Conservation (phyloP, 2,113 vertebrate species). For the Barnardius zonarius region DNA sequence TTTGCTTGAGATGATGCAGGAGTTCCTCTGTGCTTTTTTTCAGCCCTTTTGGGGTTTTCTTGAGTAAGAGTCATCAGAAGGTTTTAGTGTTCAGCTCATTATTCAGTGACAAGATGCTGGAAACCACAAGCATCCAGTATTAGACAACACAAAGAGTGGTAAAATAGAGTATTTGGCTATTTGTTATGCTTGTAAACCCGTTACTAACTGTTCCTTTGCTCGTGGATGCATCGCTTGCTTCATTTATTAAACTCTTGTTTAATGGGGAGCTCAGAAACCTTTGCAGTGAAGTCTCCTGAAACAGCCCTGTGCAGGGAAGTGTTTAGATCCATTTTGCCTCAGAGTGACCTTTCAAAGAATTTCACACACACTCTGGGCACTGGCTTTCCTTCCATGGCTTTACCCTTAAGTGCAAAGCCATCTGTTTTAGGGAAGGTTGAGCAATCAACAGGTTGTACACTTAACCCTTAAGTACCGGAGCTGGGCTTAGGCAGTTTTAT, state of each 20-base stretch:
- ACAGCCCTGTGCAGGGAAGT: not conserved
- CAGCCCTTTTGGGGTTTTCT: not conserved
- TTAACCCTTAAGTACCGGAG: conserved; percentile 54
- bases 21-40: not conserved
- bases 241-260: not conserved
- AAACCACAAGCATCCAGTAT: not conserved
- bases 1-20: not conserved
- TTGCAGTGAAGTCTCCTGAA: not conserved
- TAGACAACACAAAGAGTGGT: not conserved
- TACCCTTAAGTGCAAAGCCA: conserved; percentile 68
- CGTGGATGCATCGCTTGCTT: not conserved
- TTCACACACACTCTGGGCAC: conserved; percentile 31
- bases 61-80: not conserved
- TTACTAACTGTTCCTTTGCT: not conserved
- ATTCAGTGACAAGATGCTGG: not conserved
- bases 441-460: conserved; percentile 32
- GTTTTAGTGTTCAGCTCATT: not conserved
- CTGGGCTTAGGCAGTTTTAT: conserved; percentile 15
- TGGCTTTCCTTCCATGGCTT: not conserved
- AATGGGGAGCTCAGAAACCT: not conserved
- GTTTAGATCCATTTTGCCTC: conserved; percentile 23
- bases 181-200: not conserved
- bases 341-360: conserved; percentile 53
- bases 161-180: not conserved
- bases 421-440: conserved; percentile 53